Base-by-base conservation (phyloP, 2,888 invertebrate species). In the Phlogophora meticulosa region DNA sequence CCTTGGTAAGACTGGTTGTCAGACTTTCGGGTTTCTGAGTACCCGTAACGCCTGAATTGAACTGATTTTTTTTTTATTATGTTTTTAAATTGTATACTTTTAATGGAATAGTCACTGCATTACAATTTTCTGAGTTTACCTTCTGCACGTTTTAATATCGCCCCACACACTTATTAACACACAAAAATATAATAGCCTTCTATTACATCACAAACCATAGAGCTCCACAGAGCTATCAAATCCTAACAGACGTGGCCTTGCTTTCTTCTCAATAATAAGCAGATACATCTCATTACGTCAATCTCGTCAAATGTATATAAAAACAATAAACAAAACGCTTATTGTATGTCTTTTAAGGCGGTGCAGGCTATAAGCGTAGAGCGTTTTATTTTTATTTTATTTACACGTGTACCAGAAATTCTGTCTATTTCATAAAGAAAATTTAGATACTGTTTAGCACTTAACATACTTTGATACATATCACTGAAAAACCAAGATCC, bases 241-340 rank as follows among this genome's bases (percentile, higher is more conserved):
- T 51, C 34, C 13, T 22, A 40, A 49, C 43, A 49, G 57, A 62
- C 65, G 10, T 13, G 72, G 59, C 82, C 82, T 82, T 82, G 80
- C 81, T 83, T 81, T 81, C 83, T 81, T 81, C 64, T 52, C 52
- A 58, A 72, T 72, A 62, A 71, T 67, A 75, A 66, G 48, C 65
- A 58, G 57, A 78, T 72, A 58, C 65, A 76, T 76, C 66, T 66
- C 48, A 51, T 68, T 74, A 77, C 78, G 75, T 72, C 81, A 77
- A 80, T 72, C 76, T 70, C 74, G 60, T 82, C 75, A 82, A 71
- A 79, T 64, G 53, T 68, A 72, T 74, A 79, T 67, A 85, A 85
- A 88, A 86, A 89, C 89, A 88, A 88, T 88, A 87, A 87, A 89
- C 89, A 87, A 82, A 84, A 82, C 80, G 74, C 68, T 85, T 82